Conservation (phyloP, 2,888 invertebrate genomes). For the Automeris io region DNA sequence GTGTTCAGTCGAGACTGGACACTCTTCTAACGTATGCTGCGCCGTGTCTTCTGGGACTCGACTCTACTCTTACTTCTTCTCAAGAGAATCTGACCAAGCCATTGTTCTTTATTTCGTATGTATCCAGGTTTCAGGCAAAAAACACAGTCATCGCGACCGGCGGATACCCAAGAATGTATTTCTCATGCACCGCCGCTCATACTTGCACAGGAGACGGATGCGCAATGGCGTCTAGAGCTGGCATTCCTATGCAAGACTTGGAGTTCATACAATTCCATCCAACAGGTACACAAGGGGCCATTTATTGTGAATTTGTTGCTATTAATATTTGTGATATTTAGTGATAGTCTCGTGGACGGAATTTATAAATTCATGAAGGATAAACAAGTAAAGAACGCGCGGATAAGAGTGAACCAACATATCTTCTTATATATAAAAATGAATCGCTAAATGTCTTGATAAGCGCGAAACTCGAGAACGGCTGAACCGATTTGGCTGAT, state of each 20-base stretch:
- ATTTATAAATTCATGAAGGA: too few species aligned
- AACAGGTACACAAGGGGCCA: too few species aligned
- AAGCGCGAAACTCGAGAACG: too few species aligned
- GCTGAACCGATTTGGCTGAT: too few species aligned
- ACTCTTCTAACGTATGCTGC: not conserved
- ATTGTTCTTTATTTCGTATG: not conserved
- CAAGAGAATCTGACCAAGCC: too few species aligned
- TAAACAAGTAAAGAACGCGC: too few species aligned
- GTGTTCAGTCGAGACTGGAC: not conserved
- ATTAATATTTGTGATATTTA: too few species aligned
- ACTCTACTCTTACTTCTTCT: not conserved
- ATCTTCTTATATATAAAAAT: too few species aligned
- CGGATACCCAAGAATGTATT: slow-evolving; percentile 93
- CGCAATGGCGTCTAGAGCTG: slow-evolving; percentile 93
- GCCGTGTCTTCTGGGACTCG: not conserved
- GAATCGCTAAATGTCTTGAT: too few species aligned
- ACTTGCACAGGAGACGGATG: slow-evolving; percentile 98
- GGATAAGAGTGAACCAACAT: too few species aligned
- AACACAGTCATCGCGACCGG: slow-evolving; percentile 86
- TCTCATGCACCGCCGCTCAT: slow-evolving; percentile 99
- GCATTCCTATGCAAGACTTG: slow-evolving; percentile 95
- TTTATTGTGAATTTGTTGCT: too few species aligned
- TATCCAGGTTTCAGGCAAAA: slow-evolving; percentile 75
- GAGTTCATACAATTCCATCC: slow-evolving; percentile 99
- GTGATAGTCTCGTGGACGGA: too few species aligned